These are phyloP conservation scores for Seladonia tumulorum DNA, from an alignment of 2,888 invertebrate species.

Conservation along the genomic window DNA sequence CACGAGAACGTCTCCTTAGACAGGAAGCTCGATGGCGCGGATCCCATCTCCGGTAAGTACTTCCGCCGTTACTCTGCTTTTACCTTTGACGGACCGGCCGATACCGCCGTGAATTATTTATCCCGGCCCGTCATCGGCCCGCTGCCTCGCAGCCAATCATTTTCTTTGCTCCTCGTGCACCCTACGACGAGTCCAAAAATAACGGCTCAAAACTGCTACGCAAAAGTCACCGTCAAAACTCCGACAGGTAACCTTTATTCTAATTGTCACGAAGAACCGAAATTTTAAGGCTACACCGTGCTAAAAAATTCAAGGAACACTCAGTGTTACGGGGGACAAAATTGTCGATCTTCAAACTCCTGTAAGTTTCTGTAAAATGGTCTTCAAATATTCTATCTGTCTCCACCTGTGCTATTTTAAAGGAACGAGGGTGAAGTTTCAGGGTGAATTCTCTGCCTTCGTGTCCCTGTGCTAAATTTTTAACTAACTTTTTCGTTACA, in stretches of 20 bases:
- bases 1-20: conserved; percentile 72
- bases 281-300: neutral
- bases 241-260: neutral
- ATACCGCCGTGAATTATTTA: conserved; percentile 68
- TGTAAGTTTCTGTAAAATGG: no score
- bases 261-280: neutral
- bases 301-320: neutral
- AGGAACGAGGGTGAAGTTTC: neutral
- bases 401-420: neutral
- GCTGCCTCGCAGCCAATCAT: conserved; percentile 30
- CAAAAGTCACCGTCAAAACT: no score
- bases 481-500: neutral
- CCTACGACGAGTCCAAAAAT: neutral
- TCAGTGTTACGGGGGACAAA: neutral
- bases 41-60: conserved; percentile 77
- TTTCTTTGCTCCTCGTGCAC: conserved; percentile 44
- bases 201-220: conserved; percentile 5
- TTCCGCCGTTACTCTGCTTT: conserved; percentile 65
- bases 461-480: neutral
- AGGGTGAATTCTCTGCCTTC: no score
- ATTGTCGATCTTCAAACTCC: neutral
- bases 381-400: neutral
- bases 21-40: conserved; percentile 75
- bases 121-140: conserved; percentile 36
- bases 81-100: conserved; percentile 60